phyloP scores from a whole-genome alignment of 2,797 vertebrate genomes.

The Chelon auratus region DNA sequence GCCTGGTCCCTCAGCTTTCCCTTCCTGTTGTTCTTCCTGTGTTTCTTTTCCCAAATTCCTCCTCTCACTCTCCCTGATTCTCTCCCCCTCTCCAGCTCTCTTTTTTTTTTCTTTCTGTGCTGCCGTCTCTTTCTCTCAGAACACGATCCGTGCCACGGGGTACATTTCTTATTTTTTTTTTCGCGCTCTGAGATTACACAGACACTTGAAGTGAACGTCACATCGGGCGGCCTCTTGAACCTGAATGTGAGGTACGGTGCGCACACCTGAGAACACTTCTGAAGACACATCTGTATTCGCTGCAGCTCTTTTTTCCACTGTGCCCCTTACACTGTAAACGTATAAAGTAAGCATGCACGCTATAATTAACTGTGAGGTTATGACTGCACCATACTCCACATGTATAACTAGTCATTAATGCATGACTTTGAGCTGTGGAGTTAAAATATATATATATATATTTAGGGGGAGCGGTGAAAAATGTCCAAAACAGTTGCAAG shows the following conservation, averaged over 20 bases:
- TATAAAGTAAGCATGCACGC: constrained; percentile 29
- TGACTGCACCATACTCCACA: constrained; percentile 28
- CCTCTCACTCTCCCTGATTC: constrained; percentile 64
- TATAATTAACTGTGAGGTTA: constrained; percentile 59
- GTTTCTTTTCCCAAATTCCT: constrained; percentile 82
- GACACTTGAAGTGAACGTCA: constrained; percentile 39
- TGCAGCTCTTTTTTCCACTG: constrained; percentile 34
- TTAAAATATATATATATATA: constrained; percentile 28
- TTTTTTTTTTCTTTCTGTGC: constrained; percentile 49
- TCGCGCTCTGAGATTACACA: constrained; percentile 38
- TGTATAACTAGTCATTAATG: constrained; percentile 55
- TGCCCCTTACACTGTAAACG: constrained; percentile 5
- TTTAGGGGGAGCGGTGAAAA: constrained; percentile 38
- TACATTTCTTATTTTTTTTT: constrained; percentile 47
- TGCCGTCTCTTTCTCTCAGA: constrained; percentile 60
- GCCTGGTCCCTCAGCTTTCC: constrained; percentile 81
- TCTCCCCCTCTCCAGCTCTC: constrained; percentile 44
- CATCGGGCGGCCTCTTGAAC: constrained; percentile 28
- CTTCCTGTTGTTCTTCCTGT: constrained; percentile 88
- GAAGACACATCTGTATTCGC: constrained; percentile 51
- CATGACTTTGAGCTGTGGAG: constrained; percentile 31
- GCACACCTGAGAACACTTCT: constrained; percentile 51
- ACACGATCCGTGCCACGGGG: constrained; percentile 64
- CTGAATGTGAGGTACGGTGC: constrained; percentile 38
- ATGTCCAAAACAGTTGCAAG: constrained; percentile 47